phyloP scores from a whole-genome alignment of 1,140 invertebrate genomes.

The Eriosoma lanigerum region DNA sequence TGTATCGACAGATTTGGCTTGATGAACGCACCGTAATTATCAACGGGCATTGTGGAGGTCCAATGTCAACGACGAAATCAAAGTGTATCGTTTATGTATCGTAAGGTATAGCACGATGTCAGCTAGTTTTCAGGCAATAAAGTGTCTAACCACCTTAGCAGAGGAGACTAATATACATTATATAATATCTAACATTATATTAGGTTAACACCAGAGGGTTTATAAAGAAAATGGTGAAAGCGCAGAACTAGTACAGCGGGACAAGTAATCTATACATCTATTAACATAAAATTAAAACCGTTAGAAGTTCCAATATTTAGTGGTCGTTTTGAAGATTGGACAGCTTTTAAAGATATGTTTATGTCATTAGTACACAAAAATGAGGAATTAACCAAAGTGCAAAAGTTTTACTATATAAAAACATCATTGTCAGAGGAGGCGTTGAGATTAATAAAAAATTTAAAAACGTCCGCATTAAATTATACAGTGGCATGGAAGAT shows the following conservation, averaged over 20 bases:
- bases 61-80: neutral
- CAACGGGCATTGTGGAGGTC: neutral
- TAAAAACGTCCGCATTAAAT: neutral
- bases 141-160: no score
- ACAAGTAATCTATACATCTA: neutral
- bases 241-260: neutral
- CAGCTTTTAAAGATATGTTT: neutral
- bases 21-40: neutral
- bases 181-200: no score
- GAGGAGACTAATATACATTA: no score
- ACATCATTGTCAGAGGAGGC: neutral
- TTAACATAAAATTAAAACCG: slow-evolving; percentile 6
- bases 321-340: neutral
- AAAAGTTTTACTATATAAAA: slow-evolving; percentile 30
- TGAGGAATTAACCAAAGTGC: slow-evolving; percentile 1
- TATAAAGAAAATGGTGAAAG: neutral
- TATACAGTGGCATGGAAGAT: neutral
- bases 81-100: no score
- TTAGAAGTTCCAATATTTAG: slow-evolving; percentile 2
- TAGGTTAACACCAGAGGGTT: neutral
- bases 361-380: neutral
- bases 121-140: no score
- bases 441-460: neutral
- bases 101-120: no score
- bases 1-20: no score